Base-by-base conservation (phyloP, 2,797 vertebrate species). In the Pelodytes ibericus region DNA sequence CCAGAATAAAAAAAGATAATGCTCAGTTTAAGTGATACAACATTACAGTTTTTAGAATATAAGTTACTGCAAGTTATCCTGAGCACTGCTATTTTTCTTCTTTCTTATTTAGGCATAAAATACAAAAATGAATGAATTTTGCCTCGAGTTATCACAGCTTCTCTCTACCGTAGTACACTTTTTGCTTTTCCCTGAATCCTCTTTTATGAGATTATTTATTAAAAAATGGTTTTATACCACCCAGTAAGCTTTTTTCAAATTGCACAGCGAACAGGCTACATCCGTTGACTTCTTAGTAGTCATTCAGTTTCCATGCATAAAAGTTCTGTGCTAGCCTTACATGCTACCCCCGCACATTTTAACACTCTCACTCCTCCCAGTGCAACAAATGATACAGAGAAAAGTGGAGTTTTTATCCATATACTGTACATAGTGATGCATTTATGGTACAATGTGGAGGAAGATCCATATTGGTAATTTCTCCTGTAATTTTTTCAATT, bases 151-250 rank as follows among this genome's bases (percentile, higher is more conserved):
- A 76, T 80, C 22, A 13, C n/a, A 36, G 16, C 56, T 27, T 47
- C 8, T 26, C 24, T 20, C 10, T 25, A 29, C 25, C 26, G 22
- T 25, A 51, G 33, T 44, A 33, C 61, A 1, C 1, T 11, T 41
- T 36, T 1, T 65, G 1, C 18, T 57, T 24, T 56, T n/a, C 22
- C 31, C 27, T 30, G 0, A 3, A 66, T 74, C 13, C 20, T 22
- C 62, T 64, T 13, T 67, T 77, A 44, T 70, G 74, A 74, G 29
- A 13, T 75, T 60, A 15, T 18, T 59, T 7, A 31, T 62, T 62
- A 25, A 80, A 13, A 70, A 4, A 80, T 2, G 75, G 0, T 49
- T 18, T 60, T 4, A 44, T 66, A 66, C 29, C 26, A 53, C 9
- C 53, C 29, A 22, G 25, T 30, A 33, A 16, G 60, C 15, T 22